Evolutionary conservation across 64 coral and sea anemone genomes (phyloP), one percentile per base, ranked within the genome.

Genomic region (Stylophora pistillata): DNA sequence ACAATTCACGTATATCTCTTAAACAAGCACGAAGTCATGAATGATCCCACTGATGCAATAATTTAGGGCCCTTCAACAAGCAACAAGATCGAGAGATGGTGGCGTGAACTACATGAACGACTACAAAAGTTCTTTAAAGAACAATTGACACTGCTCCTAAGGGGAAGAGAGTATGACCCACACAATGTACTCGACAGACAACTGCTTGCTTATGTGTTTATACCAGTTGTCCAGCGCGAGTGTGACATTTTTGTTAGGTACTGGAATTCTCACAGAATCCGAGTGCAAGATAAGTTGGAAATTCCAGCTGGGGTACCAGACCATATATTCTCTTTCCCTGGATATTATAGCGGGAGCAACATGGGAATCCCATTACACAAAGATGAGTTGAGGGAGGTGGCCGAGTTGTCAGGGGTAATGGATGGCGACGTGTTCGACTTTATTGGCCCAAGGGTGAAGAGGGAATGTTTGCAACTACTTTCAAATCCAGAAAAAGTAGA

Each of bases 11-110:
- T 53, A 26, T 78, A 56, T 56, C 47, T 59, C 15, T 56, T 52
- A 56, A 52, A 78, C 47, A 53, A 78, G 54, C 76, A 78, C 30
- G 21, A 27, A 58, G 53, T 56, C 54, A 78, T 78, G 76, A 56
- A 29, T 13, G 76, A 78, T 78, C 76, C 76, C 13, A 9, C 37
- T 7, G 74, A 77, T 23, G 30, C 76, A 53, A 53, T 78, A 25
- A 78, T 77, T 77, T 25, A 77, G n/a, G 74, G 74, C 74, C 74
- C 74, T 21, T 77, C 74, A 53, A 77, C 74, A 54, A 47, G 15
- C 74, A 77, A 77, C 37, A 32, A 77, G 74, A 77, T 77, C 55
- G 74, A 77, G 53, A 17, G 74, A 32, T 77, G 52, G 74, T 77
- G 74, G 74, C 33, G 53, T 20, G 74, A 77, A 20, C 74, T 77